These are phyloP conservation scores for Abramis brama DNA, from an alignment of 2,113 vertebrate species.

Conservation along the genomic window DNA sequence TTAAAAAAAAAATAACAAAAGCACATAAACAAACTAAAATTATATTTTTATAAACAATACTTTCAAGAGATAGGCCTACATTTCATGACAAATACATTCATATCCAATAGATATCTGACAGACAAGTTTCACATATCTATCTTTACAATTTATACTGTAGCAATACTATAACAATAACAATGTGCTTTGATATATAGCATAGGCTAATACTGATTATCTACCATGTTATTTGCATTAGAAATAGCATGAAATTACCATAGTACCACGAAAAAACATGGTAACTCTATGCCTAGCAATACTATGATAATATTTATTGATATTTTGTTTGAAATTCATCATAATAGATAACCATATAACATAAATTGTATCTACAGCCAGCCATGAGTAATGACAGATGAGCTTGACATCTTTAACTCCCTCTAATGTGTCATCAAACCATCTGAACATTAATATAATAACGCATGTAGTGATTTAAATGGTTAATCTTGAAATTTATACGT, in stretches of 20 bases:
- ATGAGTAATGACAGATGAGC: background rate
- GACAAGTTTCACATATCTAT: background rate
- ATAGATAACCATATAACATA: background rate
- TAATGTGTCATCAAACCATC: background rate
- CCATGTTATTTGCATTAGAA: no score
- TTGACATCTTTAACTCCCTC: background rate
- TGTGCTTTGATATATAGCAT: background rate
- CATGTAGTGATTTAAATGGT: background rate
- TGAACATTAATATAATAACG: background rate
- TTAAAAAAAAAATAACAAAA: background rate
- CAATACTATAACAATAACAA: background rate
- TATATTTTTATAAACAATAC: background rate
- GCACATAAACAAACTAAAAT: background rate
- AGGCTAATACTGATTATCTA: background rate
- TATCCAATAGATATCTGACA: background rate
- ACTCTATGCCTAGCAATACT: background rate
- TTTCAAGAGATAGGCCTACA: background rate
- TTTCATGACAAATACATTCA: background rate
- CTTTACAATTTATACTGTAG: background rate
- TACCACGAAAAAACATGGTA: background rate
- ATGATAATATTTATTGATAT: background rate
- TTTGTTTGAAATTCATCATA: background rate
- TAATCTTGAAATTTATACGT: background rate
- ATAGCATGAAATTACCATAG: no score
- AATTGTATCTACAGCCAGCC: background rate